Evolutionary conservation across 2,113 vertebrate genomes (phyloP).

Genomic region (Paraplagusia blochii): DNA sequence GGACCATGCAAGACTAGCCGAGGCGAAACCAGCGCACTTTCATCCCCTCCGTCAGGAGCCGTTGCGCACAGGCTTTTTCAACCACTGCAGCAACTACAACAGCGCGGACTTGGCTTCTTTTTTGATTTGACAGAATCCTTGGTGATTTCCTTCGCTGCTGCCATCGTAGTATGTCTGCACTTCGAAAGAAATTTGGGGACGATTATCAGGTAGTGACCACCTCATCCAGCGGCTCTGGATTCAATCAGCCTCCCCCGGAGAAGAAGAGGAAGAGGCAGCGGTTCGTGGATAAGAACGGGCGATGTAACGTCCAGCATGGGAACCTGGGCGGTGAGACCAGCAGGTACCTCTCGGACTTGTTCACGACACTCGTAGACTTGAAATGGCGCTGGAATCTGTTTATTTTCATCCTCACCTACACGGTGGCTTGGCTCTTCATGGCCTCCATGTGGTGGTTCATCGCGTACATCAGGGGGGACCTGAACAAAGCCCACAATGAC

Average conservation of each 20-base stretch:
- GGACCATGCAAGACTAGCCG: conserved; percentile 62
- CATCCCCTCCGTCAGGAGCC: conserved; percentile 40
- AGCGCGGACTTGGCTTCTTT: conserved; percentile 25
- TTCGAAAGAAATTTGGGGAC: conserved; percentile 97
- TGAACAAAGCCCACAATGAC: conserved; percentile 89
- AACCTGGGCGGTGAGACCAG: conserved; percentile 97
- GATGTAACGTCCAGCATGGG: conserved; percentile 98
- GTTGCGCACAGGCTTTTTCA: conserved; percentile 56
- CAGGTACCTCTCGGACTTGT: conserved; percentile 96
- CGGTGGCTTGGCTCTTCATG: conserved; percentile 99
- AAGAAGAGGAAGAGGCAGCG: conserved; percentile 93
- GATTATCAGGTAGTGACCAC: conserved; percentile 99
- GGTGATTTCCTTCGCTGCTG: conserved; percentile 72
- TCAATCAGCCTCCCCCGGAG: conserved; percentile 82
- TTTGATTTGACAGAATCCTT: conserved; percentile 40
- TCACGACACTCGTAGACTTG: conserved; percentile 97
- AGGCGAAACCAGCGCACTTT: conserved; percentile 62
- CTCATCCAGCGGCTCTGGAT: conserved; percentile 89
- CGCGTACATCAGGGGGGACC: conserved; percentile 93
- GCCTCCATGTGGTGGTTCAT: conserved; percentile 99
- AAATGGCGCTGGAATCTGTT: conserved; percentile 99
- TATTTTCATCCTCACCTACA: conserved; percentile 98
- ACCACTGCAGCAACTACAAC: conserved; percentile 54
- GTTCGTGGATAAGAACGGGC: conserved; percentile 99
- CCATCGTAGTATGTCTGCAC: conserved; percentile 93